Evolutionary conservation across 2,888 invertebrate species (phyloP), one percentile per base, ranked within the genome.

Genomic region (Pollenia labialis): DNA sequence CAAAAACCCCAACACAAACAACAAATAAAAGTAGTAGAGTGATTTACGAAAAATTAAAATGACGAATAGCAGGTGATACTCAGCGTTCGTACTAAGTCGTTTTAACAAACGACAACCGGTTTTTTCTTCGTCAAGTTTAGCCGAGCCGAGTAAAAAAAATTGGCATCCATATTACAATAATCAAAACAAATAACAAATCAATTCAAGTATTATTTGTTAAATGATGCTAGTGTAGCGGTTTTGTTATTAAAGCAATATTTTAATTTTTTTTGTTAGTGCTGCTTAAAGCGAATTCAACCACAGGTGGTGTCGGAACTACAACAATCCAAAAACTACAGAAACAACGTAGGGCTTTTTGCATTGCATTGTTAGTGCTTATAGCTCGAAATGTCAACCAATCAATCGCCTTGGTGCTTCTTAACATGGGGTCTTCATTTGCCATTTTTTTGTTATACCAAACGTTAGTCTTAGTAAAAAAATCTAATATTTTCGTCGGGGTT

Each of bases 41-140:
- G 9, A 56, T 12, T 66, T 46, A 56, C 52, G 46, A 71, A 79
- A 32, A 32, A 32, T 23, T 74, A 8, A 50, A 32, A 60, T 71
- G 75, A 85, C 46, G 77, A 74, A 74, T 77, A 71, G 72, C 81
- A 77, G 76, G 76, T 81, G 77, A 58, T 85, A 60, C 66, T 60
- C 58, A 12, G 12, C 42, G 54, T 64, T 46, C 46, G n/a, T 11
- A 10, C 12, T 42, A 56, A 32, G 18, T 42, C 11, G n/a, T 12
- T 11, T 68, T 14, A 23, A 7, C n/a, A 32, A 72, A 58, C 32
- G 46, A 52, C 9, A 54, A 4, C 32, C 6, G 4, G 32, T 32
- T 32, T 32, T 32, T 32, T 32, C 14, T 14, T 8, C 16, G 32
- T 23, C 66, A 6, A 18, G 46, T 40, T 14, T 46, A 71, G 56